Percentiles rank a stretch among this genome's conserved stretches.
Conservation (phyloP, 2,888 invertebrate species). For the Idaea dimidiata region DNA sequence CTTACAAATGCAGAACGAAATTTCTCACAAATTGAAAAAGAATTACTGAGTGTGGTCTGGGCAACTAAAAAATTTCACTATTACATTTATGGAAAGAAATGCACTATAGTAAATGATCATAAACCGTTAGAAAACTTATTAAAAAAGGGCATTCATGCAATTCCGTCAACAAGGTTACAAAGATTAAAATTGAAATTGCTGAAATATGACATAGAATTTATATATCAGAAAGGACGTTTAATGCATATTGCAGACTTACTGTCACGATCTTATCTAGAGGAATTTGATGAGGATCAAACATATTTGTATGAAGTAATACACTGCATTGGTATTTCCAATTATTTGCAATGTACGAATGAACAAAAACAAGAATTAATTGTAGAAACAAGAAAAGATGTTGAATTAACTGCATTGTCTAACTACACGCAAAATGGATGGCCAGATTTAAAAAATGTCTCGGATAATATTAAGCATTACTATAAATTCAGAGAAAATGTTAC, state of each 20-base stretch:
- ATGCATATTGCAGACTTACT: constrained; percentile 34
- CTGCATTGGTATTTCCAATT: constrained; percentile 22
- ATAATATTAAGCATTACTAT: constrained; percentile 13
- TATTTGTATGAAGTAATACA: constrained; percentile 16
- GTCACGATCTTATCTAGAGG: constrained; percentile 24
- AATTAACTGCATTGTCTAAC: constrained; percentile 1
- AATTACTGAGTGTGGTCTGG: constrained; percentile 36
- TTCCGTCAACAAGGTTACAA: constrained; percentile 30
- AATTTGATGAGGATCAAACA: constrained; percentile 7
- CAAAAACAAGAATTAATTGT: not conserved
- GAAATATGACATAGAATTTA: constrained; percentile 26
- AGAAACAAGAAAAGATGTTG: constrained; percentile 14
- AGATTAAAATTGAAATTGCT: constrained; percentile 33
- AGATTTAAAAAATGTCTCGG: constrained; percentile 16
- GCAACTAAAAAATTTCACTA: constrained; percentile 32
- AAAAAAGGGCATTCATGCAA: constrained; percentile 26
- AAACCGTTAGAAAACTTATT: constrained; percentile 34
- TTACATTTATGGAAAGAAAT: constrained; percentile 30
- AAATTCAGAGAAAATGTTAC: constrained; percentile 15
- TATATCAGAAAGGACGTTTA: constrained; percentile 30
- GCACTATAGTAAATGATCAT: constrained; percentile 33
- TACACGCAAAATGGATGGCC: constrained; percentile 31
- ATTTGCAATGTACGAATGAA: constrained; percentile 20
- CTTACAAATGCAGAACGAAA: constrained; percentile 26
- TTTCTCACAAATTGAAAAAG: constrained; percentile 38